Evolutionary conservation across 2,888 invertebrate genomes (phyloP).

Genomic region (Morpho achilles): DNA sequence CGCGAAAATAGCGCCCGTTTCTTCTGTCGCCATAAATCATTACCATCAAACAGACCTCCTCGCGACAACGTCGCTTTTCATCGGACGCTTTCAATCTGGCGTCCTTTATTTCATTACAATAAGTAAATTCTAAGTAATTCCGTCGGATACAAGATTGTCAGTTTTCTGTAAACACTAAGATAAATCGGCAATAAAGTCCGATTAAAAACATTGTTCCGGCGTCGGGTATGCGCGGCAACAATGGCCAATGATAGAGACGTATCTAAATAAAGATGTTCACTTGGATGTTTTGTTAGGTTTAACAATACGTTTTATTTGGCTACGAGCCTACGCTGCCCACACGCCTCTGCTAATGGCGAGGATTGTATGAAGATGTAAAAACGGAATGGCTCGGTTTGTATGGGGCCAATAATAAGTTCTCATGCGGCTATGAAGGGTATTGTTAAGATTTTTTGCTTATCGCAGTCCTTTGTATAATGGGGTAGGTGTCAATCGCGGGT

Average conservation of each 20-base stretch:
- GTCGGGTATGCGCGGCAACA: constrained; percentile 53
- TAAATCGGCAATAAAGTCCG: constrained; percentile 76
- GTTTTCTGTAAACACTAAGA: constrained; percentile 71
- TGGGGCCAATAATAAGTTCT: constrained; percentile 75
- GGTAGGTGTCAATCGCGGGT: constrained; percentile 74
- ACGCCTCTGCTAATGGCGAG: constrained; percentile 74
- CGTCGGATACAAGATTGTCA: constrained; percentile 71
- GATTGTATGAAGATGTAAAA: constrained; percentile 76
- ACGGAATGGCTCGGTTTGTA: constrained; percentile 65
- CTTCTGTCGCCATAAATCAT: constrained; percentile 74
- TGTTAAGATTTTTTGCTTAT: constrained; percentile 61
- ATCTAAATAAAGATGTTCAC: constrained; percentile 75
- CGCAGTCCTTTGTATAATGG: constrained; percentile 60
- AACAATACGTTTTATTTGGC: constrained; percentile 78
- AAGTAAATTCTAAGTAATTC: constrained; percentile 75
- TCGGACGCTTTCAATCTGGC: constrained; percentile 73
- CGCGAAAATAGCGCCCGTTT: constrained; percentile 63
- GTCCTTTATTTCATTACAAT: constrained; percentile 76
- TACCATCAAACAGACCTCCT: constrained; percentile 65
- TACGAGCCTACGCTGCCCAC: constrained; percentile 73
- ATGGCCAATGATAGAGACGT: constrained; percentile 54
- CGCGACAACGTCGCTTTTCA: constrained; percentile 61
- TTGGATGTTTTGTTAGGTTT: constrained; percentile 68
- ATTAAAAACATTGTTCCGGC: constrained; percentile 59
- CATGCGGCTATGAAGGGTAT: constrained; percentile 70